Base-by-base conservation (phyloP, 2,797 vertebrate species). In the Thalassophryne amazonica region DNA sequence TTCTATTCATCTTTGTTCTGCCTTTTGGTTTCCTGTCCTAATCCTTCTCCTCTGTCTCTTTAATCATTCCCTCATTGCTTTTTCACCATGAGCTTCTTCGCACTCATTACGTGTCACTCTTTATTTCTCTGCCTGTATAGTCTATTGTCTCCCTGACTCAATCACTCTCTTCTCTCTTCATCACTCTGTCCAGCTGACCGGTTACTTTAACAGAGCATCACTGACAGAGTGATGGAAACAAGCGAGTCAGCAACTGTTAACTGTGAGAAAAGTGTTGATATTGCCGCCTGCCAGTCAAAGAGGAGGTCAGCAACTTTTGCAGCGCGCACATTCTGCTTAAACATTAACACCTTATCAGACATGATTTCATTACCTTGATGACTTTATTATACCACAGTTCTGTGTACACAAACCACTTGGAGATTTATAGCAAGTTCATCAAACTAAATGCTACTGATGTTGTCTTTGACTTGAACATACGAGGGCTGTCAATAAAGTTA, bases 171-270 rank as follows among this genome's bases (percentile, higher is more conserved):
- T 31, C 7, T 43, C 0, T 57, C 47, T 63, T 11, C 31, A 39
- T 66, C 50, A 24, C 21, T 2, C 37, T 29, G 3, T 56, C 31
- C 36, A 31, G 60, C 23, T 29, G 15, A n/a, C 34, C 39, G 43
- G 20, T 53, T 29, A 51, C 25, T 54, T 56, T 66, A 34, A 55
- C 19, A 14, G 41, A 25, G 14, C 29, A 21, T 33, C 30, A n/a
- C 17, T 49, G 20, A 42, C 18, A n/a, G 40, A 57, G 33, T 22
- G 32, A 43, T 24, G 17, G 14, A 29, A 15, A 19, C 11, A 20
- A 50, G 41, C 47, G 30, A 50, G 20, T 60, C 24, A 50, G 9
- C 15, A 33, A 59, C 28, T 41, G 50, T 37, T 69, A 50, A 47
- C 45, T 23, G 6, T 10, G 24, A 43, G 19, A 34, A 22, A 29